Evolutionary conservation across 1,140 invertebrate species (phyloP).

Genomic region (Leptinotarsa texana): DNA sequence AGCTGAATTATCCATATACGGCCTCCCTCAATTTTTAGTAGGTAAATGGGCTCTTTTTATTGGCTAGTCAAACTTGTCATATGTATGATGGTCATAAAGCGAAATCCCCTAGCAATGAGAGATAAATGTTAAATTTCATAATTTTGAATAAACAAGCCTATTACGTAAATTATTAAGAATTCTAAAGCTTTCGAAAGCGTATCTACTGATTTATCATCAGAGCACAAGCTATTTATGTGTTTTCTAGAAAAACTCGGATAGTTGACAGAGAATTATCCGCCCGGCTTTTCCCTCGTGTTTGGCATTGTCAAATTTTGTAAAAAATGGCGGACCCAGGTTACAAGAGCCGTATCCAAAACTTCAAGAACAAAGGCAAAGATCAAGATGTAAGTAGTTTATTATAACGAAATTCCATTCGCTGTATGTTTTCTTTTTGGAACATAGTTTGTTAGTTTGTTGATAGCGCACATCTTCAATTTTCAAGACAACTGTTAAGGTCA

Average conservation of each 20-base stretch:
- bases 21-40: too few relatives aligned
- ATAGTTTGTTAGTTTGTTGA: background rate
- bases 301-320: slow-evolving; percentile 58
- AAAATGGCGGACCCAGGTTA: slow-evolving; percentile 78
- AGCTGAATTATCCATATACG: too few relatives aligned
- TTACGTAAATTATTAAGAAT: too few relatives aligned
- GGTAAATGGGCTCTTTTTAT: too few relatives aligned
- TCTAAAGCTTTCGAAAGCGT: background rate
- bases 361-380: slow-evolving; percentile 97
- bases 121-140: too few relatives aligned
- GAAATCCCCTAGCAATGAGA: too few relatives aligned
- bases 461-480: background rate
- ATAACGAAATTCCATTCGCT: background rate
- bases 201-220: background rate
- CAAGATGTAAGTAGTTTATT: slow-evolving; percentile 80
- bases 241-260: background rate
- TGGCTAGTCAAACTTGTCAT: too few relatives aligned
- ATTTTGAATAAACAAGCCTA: too few relatives aligned
- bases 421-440: background rate
- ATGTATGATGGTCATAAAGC: too few relatives aligned
- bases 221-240: background rate
- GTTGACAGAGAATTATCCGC: background rate
- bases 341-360: slow-evolving; percentile 85
- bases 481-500: background rate
- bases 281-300: slow-evolving; percentile 38